Evolutionary conservation across 2,113 vertebrate species (phyloP).

Genomic region (Cynoglossus semilaevis): DNA sequence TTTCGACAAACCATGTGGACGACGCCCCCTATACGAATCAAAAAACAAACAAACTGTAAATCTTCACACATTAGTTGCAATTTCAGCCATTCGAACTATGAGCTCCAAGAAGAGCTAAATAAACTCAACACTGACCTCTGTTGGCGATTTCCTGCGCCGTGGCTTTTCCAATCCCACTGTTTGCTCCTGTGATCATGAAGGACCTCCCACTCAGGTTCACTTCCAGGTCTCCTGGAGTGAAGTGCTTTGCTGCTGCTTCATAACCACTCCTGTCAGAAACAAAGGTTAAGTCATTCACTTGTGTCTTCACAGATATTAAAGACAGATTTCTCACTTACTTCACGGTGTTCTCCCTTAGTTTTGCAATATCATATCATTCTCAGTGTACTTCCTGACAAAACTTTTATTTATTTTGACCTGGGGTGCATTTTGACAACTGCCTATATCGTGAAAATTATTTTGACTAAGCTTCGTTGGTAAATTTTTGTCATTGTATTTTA

Average conservation of each 20-base stretch:
- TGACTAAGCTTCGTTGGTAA: too few relatives aligned
- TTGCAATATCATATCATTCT: too few relatives aligned
- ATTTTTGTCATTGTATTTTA: too few relatives aligned
- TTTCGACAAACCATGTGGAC: constrained; percentile 85
- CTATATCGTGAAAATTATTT: too few relatives aligned
- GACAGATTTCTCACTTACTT: too few relatives aligned
- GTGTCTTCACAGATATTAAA: too few relatives aligned
- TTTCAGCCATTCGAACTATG: not conserved
- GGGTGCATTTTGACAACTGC: too few relatives aligned
- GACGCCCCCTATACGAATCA: constrained; percentile 77
- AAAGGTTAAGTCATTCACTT: constrained; percentile 9
- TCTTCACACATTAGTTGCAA: not conserved
- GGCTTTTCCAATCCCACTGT: constrained; percentile 83
- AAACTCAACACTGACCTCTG: constrained; percentile 64
- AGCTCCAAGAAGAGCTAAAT: too few relatives aligned
- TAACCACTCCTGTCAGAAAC: constrained; percentile 75
- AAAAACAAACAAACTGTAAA: not conserved
- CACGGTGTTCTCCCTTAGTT: too few relatives aligned
- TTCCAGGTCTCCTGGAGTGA: constrained; percentile 74
- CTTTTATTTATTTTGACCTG: too few relatives aligned
- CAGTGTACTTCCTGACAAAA: too few relatives aligned
- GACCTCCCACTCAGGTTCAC: constrained; percentile 75
- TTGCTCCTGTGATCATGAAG: constrained; percentile 79
- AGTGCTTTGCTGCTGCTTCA: constrained; percentile 76
- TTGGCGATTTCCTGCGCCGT: constrained; percentile 76